Evolutionary conservation across 2,888 invertebrate genomes (phyloP), one percentile per base, ranked within the genome.

Genomic region (Xanthorhoe spadicearia): DNA sequence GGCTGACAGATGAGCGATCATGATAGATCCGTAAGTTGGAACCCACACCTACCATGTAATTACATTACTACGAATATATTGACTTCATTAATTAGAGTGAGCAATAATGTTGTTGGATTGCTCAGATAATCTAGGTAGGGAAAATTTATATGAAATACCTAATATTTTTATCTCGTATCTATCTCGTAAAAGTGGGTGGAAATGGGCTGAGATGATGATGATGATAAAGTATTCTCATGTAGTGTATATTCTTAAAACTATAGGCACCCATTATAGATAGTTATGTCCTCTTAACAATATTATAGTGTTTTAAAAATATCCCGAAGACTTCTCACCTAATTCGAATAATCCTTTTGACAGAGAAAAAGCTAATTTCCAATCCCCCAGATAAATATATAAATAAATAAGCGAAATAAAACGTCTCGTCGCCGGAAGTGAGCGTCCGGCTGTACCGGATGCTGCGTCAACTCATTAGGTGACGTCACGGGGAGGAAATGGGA

Each of bases 391-490:
- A 15, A 17, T 10, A 43, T 13, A 43, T 43, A 43, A 15, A 17
- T 17, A 48, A 48, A 48, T 48, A 48, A 48, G 48, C 15, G 15
- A 48, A 48, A 23, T 23, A 23, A 48, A 17, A 17, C 48, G 8
- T 6, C 17, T 38, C 56, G 51, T 13, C 18, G 64, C 66, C 73
- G 76, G 74, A 76, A 70, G 66, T 70, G 66, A 55, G 58, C 64
- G 62, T 59, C 68, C 64, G 63, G 62, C 61, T 50, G 50, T 53
- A 19, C 66, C 69, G 76, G 76, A 74, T 68, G 66, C 71, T 62
- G 65, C 67, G 69, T 68, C 71, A 62, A 63, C 71, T 73, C 72
- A 74, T 74, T 73, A 72, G 60, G 51, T 73, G 76, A 71, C 72
- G 74, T 72, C 72, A 71, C 64, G 28, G 61, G 55, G 59, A 43